Base-by-base conservation (phyloP, 2,888 invertebrate species). In the Pachymerium ferrugineum region DNA sequence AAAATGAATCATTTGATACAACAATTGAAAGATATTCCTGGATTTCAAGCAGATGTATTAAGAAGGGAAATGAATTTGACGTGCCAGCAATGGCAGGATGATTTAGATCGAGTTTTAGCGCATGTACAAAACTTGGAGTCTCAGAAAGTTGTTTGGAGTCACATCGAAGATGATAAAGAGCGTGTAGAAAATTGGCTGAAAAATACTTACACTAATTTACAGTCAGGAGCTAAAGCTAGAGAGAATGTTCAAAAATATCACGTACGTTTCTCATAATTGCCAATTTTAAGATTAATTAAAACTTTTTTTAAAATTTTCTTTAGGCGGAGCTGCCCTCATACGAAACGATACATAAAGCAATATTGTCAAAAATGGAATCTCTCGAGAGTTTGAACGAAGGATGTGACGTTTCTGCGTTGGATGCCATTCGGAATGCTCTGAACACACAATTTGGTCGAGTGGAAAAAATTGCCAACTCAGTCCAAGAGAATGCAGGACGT, bases 131-230 rank as follows among this genome's bases (percentile, higher is more conserved):
- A 89, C 73, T 87, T 91, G 71, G 96, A 97, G 83, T 91, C 93
- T 0, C 94, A 96, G 82, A 86, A 90, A 0, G 89, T 92, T n/a
- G 90, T 95, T 73, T 96, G 95, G 94, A 90, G 93, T 79, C 94
- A 95, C 81, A 90, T 97, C 35, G 91, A 93, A 78, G 92, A 92
- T 75, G 89, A 90, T 0, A 93, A 92, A 80, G 90, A 90, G 76
- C 93, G 93, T 80, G 85, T 96, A 2, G 83, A 90, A 0, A 87
- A 89, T 25, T 97, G 97, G 97, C 81, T 95, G 5, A 88, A 88
- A 75, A 90, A 92, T 80, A 94, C 92, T 25, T 91, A 91, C 74
- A 89, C 90, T 78, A 88, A 88, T 35, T 84, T 97, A 3, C 88
- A 88, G 68, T 3, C 5, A 3, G 54, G 54, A 8, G 33, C 8